These are phyloP conservation scores for Baccha elongata DNA, from an alignment of 2,888 invertebrate species.

Conservation along the genomic window DNA sequence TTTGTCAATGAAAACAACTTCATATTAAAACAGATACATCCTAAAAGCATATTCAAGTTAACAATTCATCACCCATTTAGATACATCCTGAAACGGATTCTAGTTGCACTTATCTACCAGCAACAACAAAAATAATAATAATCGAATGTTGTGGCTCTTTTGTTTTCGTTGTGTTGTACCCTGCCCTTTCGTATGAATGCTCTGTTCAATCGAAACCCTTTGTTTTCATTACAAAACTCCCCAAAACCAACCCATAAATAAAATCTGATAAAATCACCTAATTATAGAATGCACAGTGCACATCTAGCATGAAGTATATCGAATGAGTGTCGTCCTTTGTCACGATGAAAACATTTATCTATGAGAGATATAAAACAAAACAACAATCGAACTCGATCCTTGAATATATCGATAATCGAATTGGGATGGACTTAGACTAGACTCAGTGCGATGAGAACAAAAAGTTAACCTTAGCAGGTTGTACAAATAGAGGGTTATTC, in stretches of 20 bases:
- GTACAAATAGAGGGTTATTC: conserved; percentile 25
- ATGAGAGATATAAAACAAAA: conserved; percentile 48
- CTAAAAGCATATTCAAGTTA: not conserved
- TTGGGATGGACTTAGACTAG: conserved; percentile 62
- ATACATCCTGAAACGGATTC: conserved; percentile 35
- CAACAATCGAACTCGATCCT: conserved; percentile 75
- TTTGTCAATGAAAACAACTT: conserved; percentile 56
- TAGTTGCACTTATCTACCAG: conserved; percentile 51
- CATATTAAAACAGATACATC: conserved; percentile 33
- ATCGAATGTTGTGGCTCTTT: conserved; percentile 58
- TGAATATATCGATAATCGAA: conserved; percentile 79
- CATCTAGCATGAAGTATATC: conserved; percentile 32
- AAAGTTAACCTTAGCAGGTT: no score
- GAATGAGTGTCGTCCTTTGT: conserved; percentile 47
- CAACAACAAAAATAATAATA: conserved; percentile 45
- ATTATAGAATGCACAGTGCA: conserved; percentile 76
- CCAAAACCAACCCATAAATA: conserved; percentile 75
- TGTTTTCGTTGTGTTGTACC: not conserved
- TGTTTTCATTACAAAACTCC: conserved; percentile 68
- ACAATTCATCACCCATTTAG: conserved; percentile 50
- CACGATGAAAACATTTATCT: not conserved
- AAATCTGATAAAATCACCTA: conserved; percentile 77
- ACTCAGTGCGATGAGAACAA: conserved; percentile 69
- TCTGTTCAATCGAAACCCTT: conserved; percentile 38
- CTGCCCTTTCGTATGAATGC: not conserved